Evolutionary conservation across 2,113 vertebrate species (phyloP), one percentile per base, ranked within the genome.

Genomic region (Pelusios castaneus): DNA sequence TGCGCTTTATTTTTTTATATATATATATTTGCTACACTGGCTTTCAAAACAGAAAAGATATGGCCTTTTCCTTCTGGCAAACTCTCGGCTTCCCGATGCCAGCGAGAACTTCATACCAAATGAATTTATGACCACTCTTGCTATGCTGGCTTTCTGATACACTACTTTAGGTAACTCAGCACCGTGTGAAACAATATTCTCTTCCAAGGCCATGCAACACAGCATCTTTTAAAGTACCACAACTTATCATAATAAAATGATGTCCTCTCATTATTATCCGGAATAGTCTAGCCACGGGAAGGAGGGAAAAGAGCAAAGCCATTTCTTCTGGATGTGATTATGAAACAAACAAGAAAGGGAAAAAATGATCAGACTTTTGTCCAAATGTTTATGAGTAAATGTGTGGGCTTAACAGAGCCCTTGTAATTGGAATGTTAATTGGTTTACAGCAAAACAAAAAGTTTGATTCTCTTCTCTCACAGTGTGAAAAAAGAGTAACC

Each of bases 191-290:
- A 38, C 0, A 1, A 0, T 10, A 3, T 58, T 25, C 58, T 22
- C 25, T 27, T 22, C 67, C 7, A 27, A 58, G 27, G 56, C 51
- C 51, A 58, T 58, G 56, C 56, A 25, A 27, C 27, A 10, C 56
- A 25, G 25, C 25, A 58, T 58, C 22, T 8, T 27, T 27, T 58
- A 51, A 78, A 16, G 47, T 11, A 16, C 9, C n/a, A 2, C 0
- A 75, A 8, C n/a, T 60, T 2, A 45, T 54, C 70, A 31, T 7
- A 29, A 1, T 4, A 7, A 67, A 76, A 70, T 6, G 52, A 78
- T 54, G 54, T 55, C 38, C n/a, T 3, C 0, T 0, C 73, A 0
- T 58, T 6, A 31, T 25, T 34, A 17, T 73, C 41, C 2, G 21
- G 80, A 56, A 67, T 17, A 63, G 27, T 11, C 70, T 70, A 70